These are phyloP conservation scores for Musca vetustissima DNA, from an alignment of 1,140 invertebrate genomes.

Conservation along the genomic window DNA sequence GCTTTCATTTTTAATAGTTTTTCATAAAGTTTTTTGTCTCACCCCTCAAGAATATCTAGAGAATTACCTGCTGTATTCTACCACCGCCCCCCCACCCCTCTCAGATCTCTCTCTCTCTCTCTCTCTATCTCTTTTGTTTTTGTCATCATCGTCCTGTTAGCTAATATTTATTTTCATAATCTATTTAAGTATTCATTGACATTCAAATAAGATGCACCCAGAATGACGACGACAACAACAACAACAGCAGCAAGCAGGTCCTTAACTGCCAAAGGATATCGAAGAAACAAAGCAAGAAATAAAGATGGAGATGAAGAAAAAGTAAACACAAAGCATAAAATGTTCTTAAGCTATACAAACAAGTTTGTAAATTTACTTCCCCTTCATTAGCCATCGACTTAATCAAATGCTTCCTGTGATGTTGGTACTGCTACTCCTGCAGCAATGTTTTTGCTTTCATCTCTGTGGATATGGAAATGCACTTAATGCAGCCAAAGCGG, in stretches of 20 bases:
- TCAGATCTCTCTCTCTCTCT: too few species aligned
- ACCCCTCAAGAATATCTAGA: too few species aligned
- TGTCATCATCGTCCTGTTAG: too few species aligned
- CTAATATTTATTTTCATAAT: conserved; percentile 14
- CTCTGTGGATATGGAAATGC: background rate
- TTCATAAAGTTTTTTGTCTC: too few species aligned
- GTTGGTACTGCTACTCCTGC: background rate
- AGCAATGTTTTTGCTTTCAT: too few species aligned
- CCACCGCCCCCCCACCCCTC: too few species aligned
- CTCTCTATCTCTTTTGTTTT: too few species aligned
- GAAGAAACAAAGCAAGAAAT: background rate
- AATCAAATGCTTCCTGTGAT: conserved; percentile 11
- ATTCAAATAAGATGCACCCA: conserved; percentile 1
- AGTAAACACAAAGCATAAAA: background rate
- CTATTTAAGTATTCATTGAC: conserved; percentile 22
- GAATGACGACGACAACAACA: background rate
- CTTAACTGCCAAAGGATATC: background rate
- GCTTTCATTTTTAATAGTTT: too few species aligned
- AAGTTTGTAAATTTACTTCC: background rate
- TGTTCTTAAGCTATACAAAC: background rate
- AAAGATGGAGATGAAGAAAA: background rate
- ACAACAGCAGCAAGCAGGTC: background rate
- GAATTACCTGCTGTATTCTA: too few species aligned
- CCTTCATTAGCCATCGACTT: conserved; percentile 5
- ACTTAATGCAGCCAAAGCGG: too few species aligned